These are phyloP conservation scores for Microtus ochrogaster DNA, from an alignment of 2,113 vertebrate species.

Conservation along the genomic window DNA sequence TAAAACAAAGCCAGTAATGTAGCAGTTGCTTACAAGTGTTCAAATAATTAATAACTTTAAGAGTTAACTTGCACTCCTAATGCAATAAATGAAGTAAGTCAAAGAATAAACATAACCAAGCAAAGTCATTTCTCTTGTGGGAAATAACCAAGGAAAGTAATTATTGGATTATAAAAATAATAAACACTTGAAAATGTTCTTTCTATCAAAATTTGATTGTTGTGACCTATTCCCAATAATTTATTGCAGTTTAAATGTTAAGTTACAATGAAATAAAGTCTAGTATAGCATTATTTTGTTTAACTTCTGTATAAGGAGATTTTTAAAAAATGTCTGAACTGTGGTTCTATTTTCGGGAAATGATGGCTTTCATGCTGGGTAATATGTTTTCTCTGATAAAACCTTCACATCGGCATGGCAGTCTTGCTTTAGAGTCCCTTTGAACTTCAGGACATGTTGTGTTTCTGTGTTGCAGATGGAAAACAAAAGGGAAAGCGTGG, in stretches of 20 bases:
- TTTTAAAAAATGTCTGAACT: background rate
- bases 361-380: constrained; percentile 40
- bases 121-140: background rate
- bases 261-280: background rate
- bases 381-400: constrained; percentile 37
- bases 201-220: background rate
- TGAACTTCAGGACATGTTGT: background rate
- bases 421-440: background rate
- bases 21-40: background rate
- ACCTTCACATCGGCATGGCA: constrained; percentile 26
- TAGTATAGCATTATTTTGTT: background rate
- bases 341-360: constrained; percentile 27
- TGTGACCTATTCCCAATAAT: constrained; percentile 1
- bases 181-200: fast-evolving
- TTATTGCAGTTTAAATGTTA: background rate
- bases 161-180: background rate
- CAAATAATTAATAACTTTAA: background rate
- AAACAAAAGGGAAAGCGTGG: constrained; percentile 75
- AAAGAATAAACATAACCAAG: background rate
- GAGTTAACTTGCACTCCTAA: background rate
- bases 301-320: background rate
- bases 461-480: constrained; percentile 70
- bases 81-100: background rate
- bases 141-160: background rate
- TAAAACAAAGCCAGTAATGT: background rate